phyloP scores from a whole-genome alignment of 2,113 vertebrate genomes.

The Pandion haliaetus region DNA sequence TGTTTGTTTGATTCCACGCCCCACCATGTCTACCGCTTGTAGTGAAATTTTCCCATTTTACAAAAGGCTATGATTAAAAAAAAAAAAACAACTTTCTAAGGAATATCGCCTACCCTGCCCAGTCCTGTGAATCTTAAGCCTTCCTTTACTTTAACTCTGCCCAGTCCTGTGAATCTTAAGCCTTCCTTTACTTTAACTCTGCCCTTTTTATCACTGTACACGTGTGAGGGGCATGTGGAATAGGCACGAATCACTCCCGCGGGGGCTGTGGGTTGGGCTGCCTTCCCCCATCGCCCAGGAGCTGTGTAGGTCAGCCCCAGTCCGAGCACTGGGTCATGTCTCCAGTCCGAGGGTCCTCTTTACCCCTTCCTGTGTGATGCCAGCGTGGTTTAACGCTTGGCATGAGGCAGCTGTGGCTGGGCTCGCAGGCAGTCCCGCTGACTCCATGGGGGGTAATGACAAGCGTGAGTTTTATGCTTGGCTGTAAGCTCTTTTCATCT shows the following conservation, averaged over 20 bases:
- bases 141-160: background rate
- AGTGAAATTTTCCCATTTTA: background rate
- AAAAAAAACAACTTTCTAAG: background rate
- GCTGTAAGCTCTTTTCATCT: conserved; percentile 63
- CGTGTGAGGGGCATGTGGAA: too few species aligned
- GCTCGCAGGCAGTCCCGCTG: background rate
- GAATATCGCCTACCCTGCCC: too few species aligned
- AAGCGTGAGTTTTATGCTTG: conserved; percentile 6
- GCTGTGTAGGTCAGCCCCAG: background rate
- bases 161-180: background rate
- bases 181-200: background rate
- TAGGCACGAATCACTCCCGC: rapidly evolving
- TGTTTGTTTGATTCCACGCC: rapidly evolving
- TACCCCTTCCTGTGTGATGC: rapidly evolving
- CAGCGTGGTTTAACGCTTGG: background rate
- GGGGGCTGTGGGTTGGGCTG: rapidly evolving
- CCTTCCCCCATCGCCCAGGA: background rate
- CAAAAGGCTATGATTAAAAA: background rate
- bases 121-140: background rate
- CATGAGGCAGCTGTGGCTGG: background rate
- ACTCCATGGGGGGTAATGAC: conserved; percentile 62
- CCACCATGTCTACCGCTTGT: rapidly evolving
- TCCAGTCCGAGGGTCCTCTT: background rate
- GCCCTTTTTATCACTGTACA: rapidly evolving
- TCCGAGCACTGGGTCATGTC: rapidly evolving